Base-by-base conservation (phyloP, 2,113 vertebrate genomes). In the Zosterops pallidus region DNA sequence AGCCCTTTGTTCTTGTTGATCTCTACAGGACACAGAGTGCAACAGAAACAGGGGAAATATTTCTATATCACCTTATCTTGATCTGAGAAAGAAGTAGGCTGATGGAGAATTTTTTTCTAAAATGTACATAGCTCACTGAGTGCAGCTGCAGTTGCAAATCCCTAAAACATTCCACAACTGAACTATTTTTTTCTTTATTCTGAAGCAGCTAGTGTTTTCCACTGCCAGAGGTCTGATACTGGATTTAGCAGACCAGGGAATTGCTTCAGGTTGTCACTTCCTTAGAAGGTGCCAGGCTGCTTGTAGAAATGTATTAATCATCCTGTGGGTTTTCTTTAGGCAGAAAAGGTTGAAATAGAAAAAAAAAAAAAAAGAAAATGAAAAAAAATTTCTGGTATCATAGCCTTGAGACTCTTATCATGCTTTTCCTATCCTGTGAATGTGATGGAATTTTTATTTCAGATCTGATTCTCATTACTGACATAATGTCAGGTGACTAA, bases 391-490 rank as follows among this genome's bases (percentile, higher is more conserved):
- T 70, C 62, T 78, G 14, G 14, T 70, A 37, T 79, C 5, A 11
- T 86, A 94, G 81, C 68, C 35, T 55, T 78, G 49, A 89, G 83
- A 94, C 31, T 82, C 28, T 87, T 50, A 76, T 83, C 33, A 53
- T 57, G 37, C 19, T 92, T 95, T 92, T 91, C 44, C 8, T 70
- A 22, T 50, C 86, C 39, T 74, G 59, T 83, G 69, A 86, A 91
- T 87, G 28, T 64, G 70, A 94, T 69, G 29, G 52, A 90, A 70
- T 89, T 80, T 87, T 83, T 78, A 65, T 95, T 91, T 91, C 75
- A 86, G 63, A 62, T 79, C 57, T 90, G 68, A 82, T 92, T 96
- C 49, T 94, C 55, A 52, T 96, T 95, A 90, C 77, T 86, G 91
- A 71, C n/a, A 84, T 83, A 85, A 81, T 74, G 44, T 87, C 86